A percentile compares a stretch with the other conserved stretches of the same genome.
These are phyloP conservation scores for Villa cingulata DNA, from an alignment of 2,888 invertebrate species.

Conservation along the genomic window DNA sequence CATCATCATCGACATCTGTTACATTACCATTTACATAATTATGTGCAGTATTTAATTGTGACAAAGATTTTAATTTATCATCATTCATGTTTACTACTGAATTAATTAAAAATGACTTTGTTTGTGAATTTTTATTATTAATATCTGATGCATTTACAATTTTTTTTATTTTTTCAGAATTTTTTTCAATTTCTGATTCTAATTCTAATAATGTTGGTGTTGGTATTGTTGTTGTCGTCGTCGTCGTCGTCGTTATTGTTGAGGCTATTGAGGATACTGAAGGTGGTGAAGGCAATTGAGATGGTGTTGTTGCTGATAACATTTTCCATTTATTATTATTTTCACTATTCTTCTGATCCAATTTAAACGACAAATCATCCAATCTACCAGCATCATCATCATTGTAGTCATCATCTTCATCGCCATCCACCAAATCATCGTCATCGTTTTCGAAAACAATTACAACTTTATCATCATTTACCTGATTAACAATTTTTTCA, in stretches of 20 bases:
- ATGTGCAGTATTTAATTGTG: not conserved
- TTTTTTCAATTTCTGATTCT: too few relatives aligned
- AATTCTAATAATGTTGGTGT: too few relatives aligned
- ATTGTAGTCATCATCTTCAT: too few relatives aligned
- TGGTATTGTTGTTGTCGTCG: not conserved
- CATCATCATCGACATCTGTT: not conserved
- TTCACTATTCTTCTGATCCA: not conserved
- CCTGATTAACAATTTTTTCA: slow-evolving; percentile 8
- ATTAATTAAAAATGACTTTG: too few relatives aligned
- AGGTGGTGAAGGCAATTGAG: slow-evolving; percentile 10
- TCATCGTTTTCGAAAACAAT: too few relatives aligned
- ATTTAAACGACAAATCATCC: slow-evolving; percentile 11
- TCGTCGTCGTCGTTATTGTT: not conserved
- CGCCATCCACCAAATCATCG: too few relatives aligned
- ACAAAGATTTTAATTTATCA: slow-evolving; percentile 3
- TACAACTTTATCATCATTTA: slow-evolving; percentile 10
- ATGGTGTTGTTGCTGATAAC: slow-evolving; percentile 1
- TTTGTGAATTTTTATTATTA: too few relatives aligned
- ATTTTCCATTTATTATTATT: not conserved
- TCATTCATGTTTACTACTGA: not conserved
- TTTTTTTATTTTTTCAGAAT: too few relatives aligned
- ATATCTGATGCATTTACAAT: too few relatives aligned
- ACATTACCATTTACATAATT: not conserved
- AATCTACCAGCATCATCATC: too few relatives aligned
- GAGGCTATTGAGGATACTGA: not conserved